A percentile compares a stretch with the other conserved stretches of the same genome.
Conservation (phyloP, 2,888 invertebrate genomes). For the Drosophila pegasa region DNA sequence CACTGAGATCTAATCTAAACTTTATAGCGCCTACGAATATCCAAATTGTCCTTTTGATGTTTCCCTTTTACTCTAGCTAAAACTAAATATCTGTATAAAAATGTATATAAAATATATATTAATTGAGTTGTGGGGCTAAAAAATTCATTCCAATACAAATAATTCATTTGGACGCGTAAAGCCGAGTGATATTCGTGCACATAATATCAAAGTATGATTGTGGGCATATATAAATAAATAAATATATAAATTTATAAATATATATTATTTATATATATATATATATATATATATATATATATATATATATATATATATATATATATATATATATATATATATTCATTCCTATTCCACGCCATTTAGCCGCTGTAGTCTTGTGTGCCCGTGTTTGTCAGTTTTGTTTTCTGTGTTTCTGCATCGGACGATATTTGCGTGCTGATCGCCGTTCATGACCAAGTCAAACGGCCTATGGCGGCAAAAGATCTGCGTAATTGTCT, state of each 20-base stretch:
- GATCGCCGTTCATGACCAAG: conserved; percentile 48
- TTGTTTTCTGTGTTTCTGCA: conserved; percentile 35
- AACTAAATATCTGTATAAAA: not conserved
- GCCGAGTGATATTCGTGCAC: not conserved
- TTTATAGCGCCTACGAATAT: too few relatives aligned
- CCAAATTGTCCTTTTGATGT: too few relatives aligned
- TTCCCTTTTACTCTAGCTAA: not conserved
- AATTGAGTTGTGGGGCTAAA: not conserved
- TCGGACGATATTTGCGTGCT: conserved; percentile 66
- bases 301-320: conserved; percentile 1
- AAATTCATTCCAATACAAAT: not conserved
- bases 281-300: conserved; percentile 6
- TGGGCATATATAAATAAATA: conserved; percentile 1
- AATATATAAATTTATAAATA: too few relatives aligned
- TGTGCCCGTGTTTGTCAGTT: conserved; percentile 23
- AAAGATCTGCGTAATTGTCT: conserved; percentile 71
- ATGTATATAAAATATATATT: too few relatives aligned
- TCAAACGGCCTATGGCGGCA: conserved; percentile 44
- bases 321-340: conserved; percentile 3
- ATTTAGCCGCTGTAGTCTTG: not conserved
- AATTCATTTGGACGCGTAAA: not conserved
- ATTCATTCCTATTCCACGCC: conserved; percentile 4
- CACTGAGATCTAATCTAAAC: too few relatives aligned
- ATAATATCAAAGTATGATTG: conserved; percentile 1
- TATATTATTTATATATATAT: not conserved